Base-by-base conservation (phyloP, 1,140 invertebrate genomes). In the Drosophila tropicalis region DNA sequence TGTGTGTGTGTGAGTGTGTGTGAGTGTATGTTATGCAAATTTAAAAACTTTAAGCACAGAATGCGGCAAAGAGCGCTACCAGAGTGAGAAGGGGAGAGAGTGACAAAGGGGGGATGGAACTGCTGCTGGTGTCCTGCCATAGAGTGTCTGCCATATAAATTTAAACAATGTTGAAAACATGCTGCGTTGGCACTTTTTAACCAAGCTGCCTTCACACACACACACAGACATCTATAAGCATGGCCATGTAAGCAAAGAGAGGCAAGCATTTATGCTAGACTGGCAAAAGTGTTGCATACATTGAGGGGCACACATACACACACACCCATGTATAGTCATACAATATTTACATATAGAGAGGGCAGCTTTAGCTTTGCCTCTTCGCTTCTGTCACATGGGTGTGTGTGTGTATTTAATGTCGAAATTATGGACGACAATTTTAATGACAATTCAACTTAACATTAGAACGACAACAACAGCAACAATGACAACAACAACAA, bases 111-210 rank as follows among this genome's bases (percentile, higher is more conserved):
- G 13, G 36, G 7, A 36, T 36, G 15, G 54, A 12, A 12, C 36
- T 39, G 36, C 36, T 39, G 25, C 15, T 55, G 34, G 17, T 29
- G 36, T 41, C 55, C 22, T 67, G 12, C 15, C 34, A 44, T 66
- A 61, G 62, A 69, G 55, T 69, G 79, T 78, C 85, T 87, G 70
- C 83, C 83, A 83, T 89, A 87, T 87, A 87, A 87, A 87, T 87
- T 87, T 87, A 87, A 87, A 89, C 83, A 87, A 87, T 87, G 83
- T 87, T 89, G 83, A 87, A 87, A 87, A 89, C 83, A 87, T 87
- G 83, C 83, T 87, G 83, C 84, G 84, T 87, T 87, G 83, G 84
- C 83, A 87, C 83, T 87, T 87, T 87, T 87, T 87, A 87, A 87
- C 83, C 83, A 87, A 79, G 81, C 81, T 76, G 63, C 82, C 65